phyloP scores from a whole-genome alignment of 2,113 vertebrate species.

The Tragelaphus scriptus region DNA sequence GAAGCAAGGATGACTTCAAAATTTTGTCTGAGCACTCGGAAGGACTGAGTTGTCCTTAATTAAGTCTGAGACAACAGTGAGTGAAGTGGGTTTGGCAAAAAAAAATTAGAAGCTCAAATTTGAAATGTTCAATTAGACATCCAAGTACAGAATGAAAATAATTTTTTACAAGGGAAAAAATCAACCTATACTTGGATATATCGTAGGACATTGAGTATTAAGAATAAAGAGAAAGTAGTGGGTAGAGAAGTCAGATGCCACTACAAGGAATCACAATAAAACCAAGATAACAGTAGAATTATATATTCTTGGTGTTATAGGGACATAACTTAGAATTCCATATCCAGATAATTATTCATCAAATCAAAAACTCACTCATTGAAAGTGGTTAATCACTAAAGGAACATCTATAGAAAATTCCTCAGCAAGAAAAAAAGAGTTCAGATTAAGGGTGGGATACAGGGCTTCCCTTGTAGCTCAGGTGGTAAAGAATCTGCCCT shows the following conservation, averaged over 20 bases:
- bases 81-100: background rate
- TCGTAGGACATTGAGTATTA: background rate
- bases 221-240: background rate
- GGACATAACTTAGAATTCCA: conserved; percentile 5
- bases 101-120: background rate
- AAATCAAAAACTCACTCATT: background rate
- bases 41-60: background rate
- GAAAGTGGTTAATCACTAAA: background rate
- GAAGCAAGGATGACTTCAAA: background rate
- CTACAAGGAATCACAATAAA: background rate
- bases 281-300: background rate
- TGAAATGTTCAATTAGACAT: background rate
- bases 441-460: background rate
- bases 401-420: background rate
- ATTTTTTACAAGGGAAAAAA: background rate
- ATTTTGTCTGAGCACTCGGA: background rate
- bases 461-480: background rate
- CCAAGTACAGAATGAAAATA: background rate
- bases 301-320: background rate
- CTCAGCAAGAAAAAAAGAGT: background rate
- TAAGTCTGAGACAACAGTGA: background rate
- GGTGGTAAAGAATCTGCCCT: background rate
- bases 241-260: background rate
- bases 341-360: background rate
- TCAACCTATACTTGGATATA: background rate